Evolutionary conservation across 2,888 invertebrate species (phyloP).

Genomic region (Drosophila bunnanda): DNA sequence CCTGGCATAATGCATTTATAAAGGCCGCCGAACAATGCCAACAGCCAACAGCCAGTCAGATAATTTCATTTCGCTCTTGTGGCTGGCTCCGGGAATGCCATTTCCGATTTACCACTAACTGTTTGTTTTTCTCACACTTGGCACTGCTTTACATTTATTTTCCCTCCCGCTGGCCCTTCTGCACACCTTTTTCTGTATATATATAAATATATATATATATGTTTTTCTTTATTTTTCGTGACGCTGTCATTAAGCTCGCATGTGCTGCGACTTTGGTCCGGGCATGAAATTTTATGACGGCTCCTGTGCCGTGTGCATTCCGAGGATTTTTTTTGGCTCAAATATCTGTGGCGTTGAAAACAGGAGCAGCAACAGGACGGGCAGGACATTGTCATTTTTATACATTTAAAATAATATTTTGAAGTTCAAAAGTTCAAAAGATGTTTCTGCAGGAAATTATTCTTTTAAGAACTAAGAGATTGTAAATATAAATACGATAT

Average conservation of each 20-base stretch:
- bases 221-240: conserved; percentile 10
- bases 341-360: conserved; percentile 57
- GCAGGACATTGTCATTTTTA: neutral
- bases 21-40: conserved; percentile 65
- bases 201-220: neutral
- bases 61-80: conserved; percentile 52
- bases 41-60: conserved; percentile 49
- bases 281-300: conserved; percentile 81
- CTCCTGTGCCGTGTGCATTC: conserved; percentile 35
- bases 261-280: conserved; percentile 60
- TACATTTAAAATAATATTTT: neutral
- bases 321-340: conserved; percentile 14
- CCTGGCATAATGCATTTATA: conserved; percentile 70
- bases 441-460: neutral
- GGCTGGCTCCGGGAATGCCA: conserved; percentile 51
- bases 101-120: conserved; percentile 59
- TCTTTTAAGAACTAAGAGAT: neutral
- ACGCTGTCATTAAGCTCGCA: conserved; percentile 59
- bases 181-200: conserved; percentile 9
- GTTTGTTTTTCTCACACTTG: conserved; percentile 57
- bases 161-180: conserved; percentile 8
- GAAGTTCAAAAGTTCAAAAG: too few species aligned
- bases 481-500: too few species aligned
- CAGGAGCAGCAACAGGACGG: conserved; percentile 21
- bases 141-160: conserved; percentile 50